Conservation (phyloP, 2,113 vertebrate species). For the Panthera leo region DNA sequence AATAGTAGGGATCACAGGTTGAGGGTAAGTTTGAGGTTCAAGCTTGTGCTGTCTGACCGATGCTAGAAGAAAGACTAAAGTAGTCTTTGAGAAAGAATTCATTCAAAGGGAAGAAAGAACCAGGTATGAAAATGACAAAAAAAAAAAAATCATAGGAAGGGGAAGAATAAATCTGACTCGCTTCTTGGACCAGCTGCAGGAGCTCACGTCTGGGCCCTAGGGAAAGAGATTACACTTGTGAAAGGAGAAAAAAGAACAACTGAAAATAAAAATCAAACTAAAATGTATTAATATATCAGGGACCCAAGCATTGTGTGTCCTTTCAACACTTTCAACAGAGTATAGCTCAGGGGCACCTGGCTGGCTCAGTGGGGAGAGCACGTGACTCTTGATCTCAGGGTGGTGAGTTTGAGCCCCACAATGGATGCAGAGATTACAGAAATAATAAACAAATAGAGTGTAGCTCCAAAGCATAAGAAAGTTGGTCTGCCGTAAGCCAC, state of each 20-base stretch:
- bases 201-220: background rate
- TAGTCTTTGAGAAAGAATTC: background rate
- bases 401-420: background rate
- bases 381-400: background rate
- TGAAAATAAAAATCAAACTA: background rate
- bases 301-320: background rate
- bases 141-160: background rate
- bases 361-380: background rate
- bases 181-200: background rate
- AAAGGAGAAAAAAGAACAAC: background rate
- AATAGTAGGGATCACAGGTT: background rate
- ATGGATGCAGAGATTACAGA: background rate
- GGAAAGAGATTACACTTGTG: background rate
- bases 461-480: background rate
- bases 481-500: background rate
- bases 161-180: background rate
- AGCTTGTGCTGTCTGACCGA: background rate
- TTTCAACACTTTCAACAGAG: background rate
- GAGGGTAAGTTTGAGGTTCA: background rate
- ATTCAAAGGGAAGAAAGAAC: background rate
- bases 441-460: background rate
- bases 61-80: background rate
- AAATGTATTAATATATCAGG: background rate
- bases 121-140: background rate
- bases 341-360: background rate